Evolutionary conservation across 2,113 vertebrate species (phyloP).

Genomic region (Centropristis striata): DNA sequence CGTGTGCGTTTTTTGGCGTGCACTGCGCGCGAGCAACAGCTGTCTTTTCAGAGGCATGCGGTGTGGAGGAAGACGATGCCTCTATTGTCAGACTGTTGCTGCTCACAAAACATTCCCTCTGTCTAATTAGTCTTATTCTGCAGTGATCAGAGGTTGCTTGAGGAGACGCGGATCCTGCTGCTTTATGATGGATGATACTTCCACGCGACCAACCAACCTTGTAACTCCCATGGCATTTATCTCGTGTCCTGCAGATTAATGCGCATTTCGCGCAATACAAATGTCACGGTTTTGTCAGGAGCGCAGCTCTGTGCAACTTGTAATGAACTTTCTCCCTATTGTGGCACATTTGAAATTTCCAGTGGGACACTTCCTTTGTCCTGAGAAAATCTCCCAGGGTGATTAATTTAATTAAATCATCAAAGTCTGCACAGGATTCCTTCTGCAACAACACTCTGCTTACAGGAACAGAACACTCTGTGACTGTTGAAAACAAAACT

Average conservation of each 20-base stretch:
- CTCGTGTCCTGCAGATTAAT: conserved; percentile 30
- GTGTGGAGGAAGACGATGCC: not conserved
- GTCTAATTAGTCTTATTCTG: conserved; percentile 39
- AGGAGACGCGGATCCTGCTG: conserved; percentile 41
- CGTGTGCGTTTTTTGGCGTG: not conserved
- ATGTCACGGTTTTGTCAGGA: conserved; percentile 10
- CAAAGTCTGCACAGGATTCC: not conserved
- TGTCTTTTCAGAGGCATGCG: not conserved
- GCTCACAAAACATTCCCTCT: conserved; percentile 28
- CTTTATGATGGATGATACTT: conserved; percentile 59
- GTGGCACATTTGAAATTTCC: not conserved
- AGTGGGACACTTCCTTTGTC: conserved; percentile 11
- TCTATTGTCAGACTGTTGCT: not conserved
- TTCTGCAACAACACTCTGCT: not conserved
- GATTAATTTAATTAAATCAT: conserved; percentile 37
- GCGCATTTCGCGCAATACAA: conserved; percentile 24
- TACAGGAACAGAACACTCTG: not conserved
- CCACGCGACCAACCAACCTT: conserved; percentile 5
- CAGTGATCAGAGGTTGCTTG: conserved; percentile 40
- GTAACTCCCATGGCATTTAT: conserved; percentile 2
- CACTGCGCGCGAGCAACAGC: not conserved
- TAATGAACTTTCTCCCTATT: conserved; percentile 26
- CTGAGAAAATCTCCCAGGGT: conserved; percentile 9
- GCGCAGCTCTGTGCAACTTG: conserved; percentile 7
- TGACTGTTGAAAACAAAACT: conserved; percentile 13